Evolutionary conservation across 2,888 invertebrate genomes (phyloP).

Genomic region (Molorchus minor): DNA sequence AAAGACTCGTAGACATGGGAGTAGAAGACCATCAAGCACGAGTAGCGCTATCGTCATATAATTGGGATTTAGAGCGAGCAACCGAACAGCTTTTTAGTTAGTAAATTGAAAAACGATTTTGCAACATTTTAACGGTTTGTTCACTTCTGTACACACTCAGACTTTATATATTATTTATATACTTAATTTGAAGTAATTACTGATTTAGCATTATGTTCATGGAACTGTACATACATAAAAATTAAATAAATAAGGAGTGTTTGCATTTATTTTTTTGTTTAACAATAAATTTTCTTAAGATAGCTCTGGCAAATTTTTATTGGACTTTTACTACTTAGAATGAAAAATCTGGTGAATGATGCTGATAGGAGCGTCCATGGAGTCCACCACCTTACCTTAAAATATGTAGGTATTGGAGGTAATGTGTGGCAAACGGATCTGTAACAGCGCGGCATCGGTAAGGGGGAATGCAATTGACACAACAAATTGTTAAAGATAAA

Average conservation of each 20-base stretch:
- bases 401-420: no score
- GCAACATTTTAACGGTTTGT: neutral
- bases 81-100: slow-evolving; percentile 89
- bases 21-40: slow-evolving; percentile 89
- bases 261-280: slow-evolving; percentile 28
- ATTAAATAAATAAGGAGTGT: slow-evolving; percentile 41
- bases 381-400: neutral
- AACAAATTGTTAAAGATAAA: no score
- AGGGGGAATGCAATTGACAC: no score
- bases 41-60: slow-evolving; percentile 88
- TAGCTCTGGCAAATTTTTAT: neutral
- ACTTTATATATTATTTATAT: slow-evolving; percentile 22
- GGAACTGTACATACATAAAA: slow-evolving; percentile 28
- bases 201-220: slow-evolving; percentile 13
- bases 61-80: slow-evolving; percentile 93
- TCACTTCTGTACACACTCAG: slow-evolving; percentile 15
- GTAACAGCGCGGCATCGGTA: no score
- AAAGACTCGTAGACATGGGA: slow-evolving; percentile 92
- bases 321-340: neutral
- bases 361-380: no score
- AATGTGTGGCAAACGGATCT: no score
- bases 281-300: neutral
- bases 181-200: slow-evolving; percentile 9
- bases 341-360: no score
- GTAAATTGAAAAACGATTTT: slow-evolving; percentile 54